Conservation (phyloP, 53 echinoderm and acorn worm genomes). For the Echinarachnius parma region DNA sequence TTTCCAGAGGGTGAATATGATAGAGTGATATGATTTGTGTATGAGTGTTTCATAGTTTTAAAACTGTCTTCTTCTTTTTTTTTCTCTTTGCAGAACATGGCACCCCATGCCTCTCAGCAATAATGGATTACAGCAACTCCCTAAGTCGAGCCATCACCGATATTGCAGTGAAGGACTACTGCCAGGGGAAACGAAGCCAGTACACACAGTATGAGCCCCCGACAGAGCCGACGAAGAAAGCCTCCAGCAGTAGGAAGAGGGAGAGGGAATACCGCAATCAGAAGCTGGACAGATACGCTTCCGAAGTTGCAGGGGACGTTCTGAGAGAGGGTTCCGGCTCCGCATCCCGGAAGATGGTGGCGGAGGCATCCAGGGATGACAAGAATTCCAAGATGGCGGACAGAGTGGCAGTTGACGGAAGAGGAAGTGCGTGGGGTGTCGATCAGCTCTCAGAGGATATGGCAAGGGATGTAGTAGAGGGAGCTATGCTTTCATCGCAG, state of each 20-base stretch:
- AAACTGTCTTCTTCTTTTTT: background rate
- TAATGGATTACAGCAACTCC: constrained; percentile 74
- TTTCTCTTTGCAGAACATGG: constrained; percentile 5
- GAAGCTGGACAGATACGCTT: constrained; percentile 9
- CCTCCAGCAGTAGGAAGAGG: background rate
- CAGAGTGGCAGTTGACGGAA: background rate
- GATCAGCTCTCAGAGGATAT: background rate
- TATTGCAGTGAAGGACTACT: constrained; percentile 77
- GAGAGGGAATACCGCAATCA: background rate
- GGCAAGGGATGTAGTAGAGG: background rate
- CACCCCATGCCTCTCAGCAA: constrained; percentile 30
- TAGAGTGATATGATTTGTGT: no score
- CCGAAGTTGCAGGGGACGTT: background rate
- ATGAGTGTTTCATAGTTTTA: no score
- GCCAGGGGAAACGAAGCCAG: constrained; percentile 38
- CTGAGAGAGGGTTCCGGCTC: constrained; percentile 9
- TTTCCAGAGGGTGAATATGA: no score
- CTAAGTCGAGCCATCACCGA: constrained; percentile 90
- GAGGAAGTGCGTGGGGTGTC: background rate
- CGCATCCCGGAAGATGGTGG: constrained; percentile 7
- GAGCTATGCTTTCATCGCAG: no score
- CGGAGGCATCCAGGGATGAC: background rate
- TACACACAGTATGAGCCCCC: constrained; percentile 19
- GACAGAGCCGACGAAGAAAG: background rate
- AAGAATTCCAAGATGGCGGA: background rate